Conservation (phyloP, 2,888 invertebrate genomes). For the Lucinisca nassula region DNA sequence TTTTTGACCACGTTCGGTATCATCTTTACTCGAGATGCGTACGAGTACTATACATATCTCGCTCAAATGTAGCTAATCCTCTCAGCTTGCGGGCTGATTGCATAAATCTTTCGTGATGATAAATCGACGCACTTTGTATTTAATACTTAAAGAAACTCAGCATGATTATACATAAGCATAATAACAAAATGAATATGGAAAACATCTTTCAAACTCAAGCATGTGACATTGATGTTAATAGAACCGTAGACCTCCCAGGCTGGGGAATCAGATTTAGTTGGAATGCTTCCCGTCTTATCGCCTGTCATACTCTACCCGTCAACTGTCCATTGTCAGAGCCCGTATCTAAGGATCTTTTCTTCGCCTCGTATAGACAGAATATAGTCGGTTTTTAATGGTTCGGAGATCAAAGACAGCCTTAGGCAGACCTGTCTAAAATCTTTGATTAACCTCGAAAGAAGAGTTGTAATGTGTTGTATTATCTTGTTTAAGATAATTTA, state of each 20-base stretch:
- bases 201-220: neutral
- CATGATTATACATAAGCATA: no score
- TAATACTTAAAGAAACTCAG: no score
- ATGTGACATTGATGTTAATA: neutral
- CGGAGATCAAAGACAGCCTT: neutral
- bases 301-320: constrained; percentile 57
- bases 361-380: neutral
- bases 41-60: no score
- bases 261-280: constrained; percentile 23
- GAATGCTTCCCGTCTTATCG: constrained; percentile 55
- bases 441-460: constrained; percentile 7
- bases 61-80: no score
- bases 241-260: constrained; percentile 58
- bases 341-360: neutral
- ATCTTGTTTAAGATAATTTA: constrained; percentile 71
- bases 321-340: constrained; percentile 28
- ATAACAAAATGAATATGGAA: no score
- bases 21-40: no score
- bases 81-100: no score
- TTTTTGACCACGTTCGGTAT: no score
- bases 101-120: no score
- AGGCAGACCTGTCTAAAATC: neutral
- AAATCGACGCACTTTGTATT: no score
- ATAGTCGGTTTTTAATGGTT: neutral
- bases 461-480: constrained; percentile 44